Percentiles rank a stretch among this genome's conserved stretches.
These are phyloP conservation scores for Nanorana parkeri DNA, from an alignment of 2,113 vertebrate genomes.

Conservation along the genomic window DNA sequence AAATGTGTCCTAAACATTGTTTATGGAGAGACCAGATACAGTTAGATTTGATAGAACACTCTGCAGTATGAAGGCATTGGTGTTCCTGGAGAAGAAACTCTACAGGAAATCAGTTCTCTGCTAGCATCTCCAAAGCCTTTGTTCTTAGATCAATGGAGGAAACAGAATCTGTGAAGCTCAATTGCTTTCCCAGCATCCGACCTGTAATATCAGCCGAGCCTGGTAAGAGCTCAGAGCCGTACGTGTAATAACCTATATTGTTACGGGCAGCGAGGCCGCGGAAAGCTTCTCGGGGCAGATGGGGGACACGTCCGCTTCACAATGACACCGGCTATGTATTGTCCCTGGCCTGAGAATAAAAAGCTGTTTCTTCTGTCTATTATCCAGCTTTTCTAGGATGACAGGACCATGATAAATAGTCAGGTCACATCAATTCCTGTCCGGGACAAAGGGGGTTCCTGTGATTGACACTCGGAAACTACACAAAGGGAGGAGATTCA, in stretches of 20 bases:
- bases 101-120: conserved; percentile 53
- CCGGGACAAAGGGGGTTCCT: conserved; percentile 70
- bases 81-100: conserved; percentile 42
- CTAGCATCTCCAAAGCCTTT: conserved; percentile 52
- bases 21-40: too few species aligned
- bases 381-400: conserved; percentile 69
- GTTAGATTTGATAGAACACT: background rate
- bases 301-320: conserved; percentile 50
- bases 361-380: conserved; percentile 62
- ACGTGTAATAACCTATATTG: conserved; percentile 61
- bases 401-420: conserved; percentile 72
- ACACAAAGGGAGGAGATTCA: conserved; percentile 62
- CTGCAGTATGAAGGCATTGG: background rate
- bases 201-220: conserved; percentile 74
- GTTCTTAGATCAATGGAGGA: conserved; percentile 64
- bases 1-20: too few species aligned
- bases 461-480: conserved; percentile 69
- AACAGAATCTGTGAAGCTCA: conserved; percentile 62
- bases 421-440: conserved; percentile 62
- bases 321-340: conserved; percentile 71
- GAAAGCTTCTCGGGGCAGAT: conserved; percentile 61
- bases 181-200: conserved; percentile 70
- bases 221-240: conserved; percentile 69
- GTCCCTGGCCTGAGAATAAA: conserved; percentile 73
- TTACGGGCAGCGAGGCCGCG: conserved; percentile 57